Evolutionary conservation across 2,113 vertebrate species (phyloP), one percentile per base, ranked within the genome.

Genomic region (Pungitius pungitius): DNA sequence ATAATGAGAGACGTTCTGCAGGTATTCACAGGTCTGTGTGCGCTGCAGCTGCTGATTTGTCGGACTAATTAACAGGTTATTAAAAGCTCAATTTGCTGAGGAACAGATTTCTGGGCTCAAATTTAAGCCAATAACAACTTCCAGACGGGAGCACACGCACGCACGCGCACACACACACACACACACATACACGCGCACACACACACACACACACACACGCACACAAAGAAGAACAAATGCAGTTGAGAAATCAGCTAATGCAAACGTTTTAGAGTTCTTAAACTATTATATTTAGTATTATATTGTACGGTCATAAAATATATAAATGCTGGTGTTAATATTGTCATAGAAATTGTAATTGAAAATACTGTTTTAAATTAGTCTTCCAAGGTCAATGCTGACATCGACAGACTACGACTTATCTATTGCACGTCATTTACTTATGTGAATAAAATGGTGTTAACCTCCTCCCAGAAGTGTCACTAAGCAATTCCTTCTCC

Each of bases 31-130:
- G 54, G 75, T 66, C 61, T 80, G 65, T 67, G 75, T 68, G 77
- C 73, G 73, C 64, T 84, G 65, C 73, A 80, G 78, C 73, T 85
- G 79, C 82, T 76, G 77, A 75, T 87, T 88, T 73, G 78, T 82
- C 75, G 80, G 49, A 51, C 78, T 87, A 87, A 92, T 88, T 84
- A 89, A 81, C 76, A 74, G 77, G 84, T 88, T 79, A 85, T 85
- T 78, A 87, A 85, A 84, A 78, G 79, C 84, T 77, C 79, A 55
- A 57, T 89, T 82, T 90, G 73, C 69, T 69, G 81, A 74, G 68
- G 57, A 80, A 61, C 77, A 45, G 85, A 73, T 70, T 75, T 83
- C 56, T 73, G 33, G n/a, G 65, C 80, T 72, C 62, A 77, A 83
- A 83, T 79, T 81, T 47, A 80, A 72, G 73, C 79, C 55, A 77